These are phyloP conservation scores for Patiria miniata DNA, from an alignment of 35 echinoderm and acorn worm species.

Conservation along the genomic window DNA sequence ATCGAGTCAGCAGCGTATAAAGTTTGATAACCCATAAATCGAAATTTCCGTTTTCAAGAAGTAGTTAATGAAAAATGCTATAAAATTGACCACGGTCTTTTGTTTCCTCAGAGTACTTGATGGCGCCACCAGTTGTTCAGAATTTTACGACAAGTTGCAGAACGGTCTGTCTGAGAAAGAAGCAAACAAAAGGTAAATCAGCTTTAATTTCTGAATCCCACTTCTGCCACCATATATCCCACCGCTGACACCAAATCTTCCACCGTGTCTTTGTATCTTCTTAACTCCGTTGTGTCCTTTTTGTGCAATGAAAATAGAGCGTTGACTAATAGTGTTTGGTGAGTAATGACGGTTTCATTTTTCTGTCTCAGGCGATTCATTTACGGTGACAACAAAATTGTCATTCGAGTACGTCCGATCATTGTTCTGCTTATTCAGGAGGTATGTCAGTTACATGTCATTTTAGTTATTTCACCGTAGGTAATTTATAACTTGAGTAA, in stretches of 20 bases:
- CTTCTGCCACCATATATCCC: not conserved
- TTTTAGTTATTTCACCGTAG: not conserved
- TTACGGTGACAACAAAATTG: slow-evolving; percentile 47
- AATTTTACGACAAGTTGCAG: slow-evolving; percentile 36
- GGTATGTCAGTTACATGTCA: slow-evolving; percentile 8
- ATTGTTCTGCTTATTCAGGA: slow-evolving; percentile 53
- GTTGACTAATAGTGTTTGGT: not conserved
- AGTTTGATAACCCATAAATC: too few species aligned
- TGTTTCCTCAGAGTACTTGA: slow-evolving; percentile 47
- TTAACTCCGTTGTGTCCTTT: not conserved
- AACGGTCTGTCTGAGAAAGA: slow-evolving; percentile 39
- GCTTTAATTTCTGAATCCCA: not conserved
- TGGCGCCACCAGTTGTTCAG: slow-evolving; percentile 33
- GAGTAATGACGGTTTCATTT: not conserved
- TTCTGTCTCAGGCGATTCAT: slow-evolving; percentile 24
- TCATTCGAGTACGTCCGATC: slow-evolving; percentile 41
- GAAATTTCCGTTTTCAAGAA: too few species aligned
- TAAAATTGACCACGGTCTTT: not conserved
- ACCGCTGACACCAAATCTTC: not conserved
- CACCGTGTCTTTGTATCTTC: too few species aligned
- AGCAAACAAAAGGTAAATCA: slow-evolving; percentile 26
- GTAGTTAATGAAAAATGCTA: not conserved
- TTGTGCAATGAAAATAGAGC: not conserved
- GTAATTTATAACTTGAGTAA: too few species aligned
- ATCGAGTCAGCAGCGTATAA: too few species aligned